Conservation (phyloP, 1,140 invertebrate species). For the Drosophila auraria region DNA sequence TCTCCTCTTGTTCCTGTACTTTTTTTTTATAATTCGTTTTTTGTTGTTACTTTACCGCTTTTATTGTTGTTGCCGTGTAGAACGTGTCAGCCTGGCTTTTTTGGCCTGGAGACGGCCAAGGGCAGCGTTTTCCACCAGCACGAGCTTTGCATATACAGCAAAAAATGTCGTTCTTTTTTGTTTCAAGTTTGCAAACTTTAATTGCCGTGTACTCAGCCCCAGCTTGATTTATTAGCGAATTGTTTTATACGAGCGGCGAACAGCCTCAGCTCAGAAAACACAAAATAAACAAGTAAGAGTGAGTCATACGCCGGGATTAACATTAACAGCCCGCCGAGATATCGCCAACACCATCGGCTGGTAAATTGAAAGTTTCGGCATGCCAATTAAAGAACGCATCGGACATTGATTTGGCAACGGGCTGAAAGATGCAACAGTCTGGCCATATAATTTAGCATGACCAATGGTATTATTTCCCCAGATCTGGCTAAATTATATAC, state of each 20-base stretch:
- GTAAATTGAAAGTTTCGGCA: slow-evolving; percentile 73
- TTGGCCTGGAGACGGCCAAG: slow-evolving; percentile 69
- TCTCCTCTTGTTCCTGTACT: slow-evolving; percentile 10
- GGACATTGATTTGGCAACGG: slow-evolving; percentile 65
- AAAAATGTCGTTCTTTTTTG: slow-evolving; percentile 67
- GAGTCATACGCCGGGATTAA: slow-evolving; percentile 60
- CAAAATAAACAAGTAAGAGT: slow-evolving; percentile 58
- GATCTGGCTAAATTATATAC: slow-evolving; percentile 61
- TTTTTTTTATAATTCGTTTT: slow-evolving; percentile 18
- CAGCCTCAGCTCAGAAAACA: background rate
- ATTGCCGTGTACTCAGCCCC: slow-evolving; percentile 78
- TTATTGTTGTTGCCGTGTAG: slow-evolving; percentile 64
- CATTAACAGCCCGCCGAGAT: slow-evolving; percentile 66
- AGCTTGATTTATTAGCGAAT: slow-evolving; percentile 82
- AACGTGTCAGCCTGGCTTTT: slow-evolving; percentile 71
- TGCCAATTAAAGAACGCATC: slow-evolving; percentile 62
- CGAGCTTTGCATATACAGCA: slow-evolving; percentile 61
- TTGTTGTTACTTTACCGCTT: slow-evolving; percentile 43
- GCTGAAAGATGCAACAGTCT: slow-evolving; percentile 25
- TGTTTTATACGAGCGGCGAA: slow-evolving; percentile 61
- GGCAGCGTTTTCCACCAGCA: slow-evolving; percentile 64
- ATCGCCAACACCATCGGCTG: slow-evolving; percentile 72
- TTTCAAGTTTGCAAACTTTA: slow-evolving; percentile 80
- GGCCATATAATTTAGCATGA: slow-evolving; percentile 71
- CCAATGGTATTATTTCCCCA: slow-evolving; percentile 73